Evolutionary conservation across 1,140 invertebrate species (phyloP).

Genomic region (Aphaenogaster ashmeadi): DNA sequence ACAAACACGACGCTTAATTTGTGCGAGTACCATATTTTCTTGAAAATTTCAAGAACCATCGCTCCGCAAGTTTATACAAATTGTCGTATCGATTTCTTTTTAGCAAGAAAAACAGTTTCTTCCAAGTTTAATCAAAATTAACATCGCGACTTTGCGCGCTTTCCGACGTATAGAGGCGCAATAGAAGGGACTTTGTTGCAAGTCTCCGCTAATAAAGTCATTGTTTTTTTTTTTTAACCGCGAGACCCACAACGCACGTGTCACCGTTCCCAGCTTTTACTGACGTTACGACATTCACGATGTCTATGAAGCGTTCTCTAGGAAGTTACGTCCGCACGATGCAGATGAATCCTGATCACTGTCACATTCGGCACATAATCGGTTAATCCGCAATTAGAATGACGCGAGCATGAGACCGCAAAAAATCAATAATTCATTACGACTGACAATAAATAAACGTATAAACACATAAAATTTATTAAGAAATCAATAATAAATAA

Average conservation of each 20-base stretch:
- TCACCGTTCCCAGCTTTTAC: slow-evolving; percentile 9
- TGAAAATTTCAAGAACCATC: neutral
- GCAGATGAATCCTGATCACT: neutral
- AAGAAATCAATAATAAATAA: slow-evolving; percentile 58
- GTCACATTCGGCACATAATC: neutral
- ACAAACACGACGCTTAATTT: neutral
- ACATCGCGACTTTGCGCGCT: neutral
- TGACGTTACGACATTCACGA: neutral
- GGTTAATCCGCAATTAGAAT: neutral
- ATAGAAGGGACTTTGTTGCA: neutral
- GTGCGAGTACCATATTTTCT: neutral
- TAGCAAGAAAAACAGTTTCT: neutral
- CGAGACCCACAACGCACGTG: neutral
- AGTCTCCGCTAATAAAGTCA: slow-evolving; percentile 5
- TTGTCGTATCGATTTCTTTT: neutral
- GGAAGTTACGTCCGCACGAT: neutral
- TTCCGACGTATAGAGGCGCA: slow-evolving; percentile 35
- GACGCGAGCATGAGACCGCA: neutral
- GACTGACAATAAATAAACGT: slow-evolving; percentile 49
- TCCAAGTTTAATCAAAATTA: neutral
- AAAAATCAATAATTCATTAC: neutral
- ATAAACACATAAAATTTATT: slow-evolving; percentile 49
- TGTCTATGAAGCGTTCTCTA: neutral
- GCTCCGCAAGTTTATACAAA: neutral
- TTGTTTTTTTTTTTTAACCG: neutral